A percentile compares a stretch with the other conserved stretches of the same genome.
phyloP scores from a whole-genome alignment of 2,797 vertebrate species.

The Forpus xanthops region DNA sequence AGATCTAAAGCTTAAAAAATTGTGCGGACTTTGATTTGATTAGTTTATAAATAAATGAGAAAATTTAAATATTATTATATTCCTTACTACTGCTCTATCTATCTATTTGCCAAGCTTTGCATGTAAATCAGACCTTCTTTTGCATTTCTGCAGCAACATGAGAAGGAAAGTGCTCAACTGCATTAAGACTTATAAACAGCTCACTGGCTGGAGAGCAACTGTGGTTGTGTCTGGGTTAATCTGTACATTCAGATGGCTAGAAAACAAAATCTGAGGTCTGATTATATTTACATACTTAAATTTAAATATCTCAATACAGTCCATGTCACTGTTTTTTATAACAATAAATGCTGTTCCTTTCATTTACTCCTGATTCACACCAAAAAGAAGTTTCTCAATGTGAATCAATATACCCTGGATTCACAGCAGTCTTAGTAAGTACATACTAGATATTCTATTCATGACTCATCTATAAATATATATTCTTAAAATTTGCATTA shows the following conservation, averaged over 20 bases:
- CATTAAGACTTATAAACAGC: neutral
- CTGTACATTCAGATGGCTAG: neutral
- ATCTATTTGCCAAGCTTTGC: neutral
- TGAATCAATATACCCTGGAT: neutral
- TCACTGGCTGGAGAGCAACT: neutral
- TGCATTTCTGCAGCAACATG: neutral
- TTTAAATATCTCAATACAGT: neutral
- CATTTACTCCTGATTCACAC: neutral
- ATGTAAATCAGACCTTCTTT: neutral
- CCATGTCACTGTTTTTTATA: neutral
- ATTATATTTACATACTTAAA: neutral
- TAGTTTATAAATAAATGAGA: neutral
- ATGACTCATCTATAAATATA: neutral
- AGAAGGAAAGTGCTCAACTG: neutral
- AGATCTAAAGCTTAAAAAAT: neutral
- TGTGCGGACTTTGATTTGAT: neutral
- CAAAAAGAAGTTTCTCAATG: neutral
- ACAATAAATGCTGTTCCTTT: neutral
- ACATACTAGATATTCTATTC: neutral
- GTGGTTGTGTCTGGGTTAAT: neutral
- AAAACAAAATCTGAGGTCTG: neutral
- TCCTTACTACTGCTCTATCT: neutral
- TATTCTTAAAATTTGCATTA: neutral
- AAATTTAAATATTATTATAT: neutral
- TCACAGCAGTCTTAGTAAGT: neutral